A percentile compares a stretch with the other conserved stretches of the same genome.
These are phyloP conservation scores for Epizoanthus stellaris DNA, from an alignment of 92 coral and sea anemone genomes.

Conservation along the genomic window DNA sequence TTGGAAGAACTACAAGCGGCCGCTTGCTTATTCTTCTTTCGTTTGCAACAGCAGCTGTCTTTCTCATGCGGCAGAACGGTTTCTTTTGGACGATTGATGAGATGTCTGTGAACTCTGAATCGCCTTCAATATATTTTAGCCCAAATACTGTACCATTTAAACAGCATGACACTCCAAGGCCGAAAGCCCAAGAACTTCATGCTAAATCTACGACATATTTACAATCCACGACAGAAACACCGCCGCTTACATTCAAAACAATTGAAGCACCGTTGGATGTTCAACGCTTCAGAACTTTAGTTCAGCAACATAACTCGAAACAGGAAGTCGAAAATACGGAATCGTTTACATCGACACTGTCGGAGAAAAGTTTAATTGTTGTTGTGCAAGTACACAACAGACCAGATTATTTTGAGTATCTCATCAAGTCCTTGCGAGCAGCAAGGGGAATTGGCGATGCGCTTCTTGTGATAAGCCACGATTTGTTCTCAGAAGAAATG, in stretches of 20 bases:
- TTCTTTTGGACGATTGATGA: conserved; percentile 5
- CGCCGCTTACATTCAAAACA: conserved; percentile 15
- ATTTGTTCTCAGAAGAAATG: conserved; percentile 76
- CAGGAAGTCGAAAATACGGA: conserved; percentile 67
- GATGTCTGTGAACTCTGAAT: background rate
- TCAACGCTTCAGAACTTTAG: conserved; percentile 61
- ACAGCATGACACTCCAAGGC: background rate
- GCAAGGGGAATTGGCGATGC: conserved; percentile 84
- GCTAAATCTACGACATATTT: background rate
- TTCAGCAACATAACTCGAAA: conserved; percentile 56
- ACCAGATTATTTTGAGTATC: conserved; percentile 79
- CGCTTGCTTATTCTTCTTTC: conserved; percentile 5
- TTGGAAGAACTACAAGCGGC: conserved; percentile 5
- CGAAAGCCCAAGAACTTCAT: background rate
- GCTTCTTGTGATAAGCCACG: conserved; percentile 86
- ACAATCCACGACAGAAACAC: background rate
- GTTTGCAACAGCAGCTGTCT: background rate
- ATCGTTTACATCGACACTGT: conserved; percentile 63
- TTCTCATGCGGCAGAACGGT: conserved; percentile 24
- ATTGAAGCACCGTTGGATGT: conserved; percentile 45
- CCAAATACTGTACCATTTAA: background rate
- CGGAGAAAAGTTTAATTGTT: conserved; percentile 70
- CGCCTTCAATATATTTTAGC: background rate
- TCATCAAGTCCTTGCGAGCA: conserved; percentile 73
- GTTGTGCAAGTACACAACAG: conserved; percentile 93